Evolutionary conservation across 1,140 invertebrate species (phyloP).

Genomic region (Lepidotrigona ventralis): DNA sequence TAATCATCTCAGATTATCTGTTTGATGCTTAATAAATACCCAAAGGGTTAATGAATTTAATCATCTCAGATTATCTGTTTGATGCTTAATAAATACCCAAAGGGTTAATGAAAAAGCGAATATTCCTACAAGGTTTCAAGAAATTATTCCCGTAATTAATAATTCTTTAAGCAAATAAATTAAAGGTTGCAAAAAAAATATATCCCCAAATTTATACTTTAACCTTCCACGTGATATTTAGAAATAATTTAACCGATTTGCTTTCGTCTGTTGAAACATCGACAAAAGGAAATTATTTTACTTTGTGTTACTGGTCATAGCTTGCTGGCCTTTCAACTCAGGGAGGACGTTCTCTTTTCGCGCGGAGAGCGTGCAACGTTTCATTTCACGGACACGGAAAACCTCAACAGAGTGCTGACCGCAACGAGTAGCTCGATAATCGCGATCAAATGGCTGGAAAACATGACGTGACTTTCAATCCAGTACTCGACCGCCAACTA

Average conservation of each 20-base stretch:
- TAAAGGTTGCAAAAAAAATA: neutral
- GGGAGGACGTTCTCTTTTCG: neutral
- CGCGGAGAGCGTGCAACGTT: neutral
- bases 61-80: no score
- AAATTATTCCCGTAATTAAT: no score
- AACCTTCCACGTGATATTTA: neutral
- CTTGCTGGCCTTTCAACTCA: neutral
- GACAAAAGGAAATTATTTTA: neutral
- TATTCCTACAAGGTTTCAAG: no score
- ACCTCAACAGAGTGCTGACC: neutral
- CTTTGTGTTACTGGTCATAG: no score
- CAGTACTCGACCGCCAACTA: constrained; percentile 8
- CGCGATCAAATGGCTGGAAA: constrained; percentile 35
- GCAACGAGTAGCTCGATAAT: neutral
- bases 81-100: no score
- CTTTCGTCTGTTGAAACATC: neutral
- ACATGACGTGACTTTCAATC: constrained; percentile 49
- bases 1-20: no score
- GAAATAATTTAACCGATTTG: neutral
- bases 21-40: no score
- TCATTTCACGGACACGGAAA: neutral
- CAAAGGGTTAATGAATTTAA: no score
- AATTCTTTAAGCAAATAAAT: no score
- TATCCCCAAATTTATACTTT: neutral
- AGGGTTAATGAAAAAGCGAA: no score